Evolutionary conservation across 2,113 vertebrate species (phyloP), one percentile per base, ranked within the genome.

Genomic region (Syngnathus scovelli): DNA sequence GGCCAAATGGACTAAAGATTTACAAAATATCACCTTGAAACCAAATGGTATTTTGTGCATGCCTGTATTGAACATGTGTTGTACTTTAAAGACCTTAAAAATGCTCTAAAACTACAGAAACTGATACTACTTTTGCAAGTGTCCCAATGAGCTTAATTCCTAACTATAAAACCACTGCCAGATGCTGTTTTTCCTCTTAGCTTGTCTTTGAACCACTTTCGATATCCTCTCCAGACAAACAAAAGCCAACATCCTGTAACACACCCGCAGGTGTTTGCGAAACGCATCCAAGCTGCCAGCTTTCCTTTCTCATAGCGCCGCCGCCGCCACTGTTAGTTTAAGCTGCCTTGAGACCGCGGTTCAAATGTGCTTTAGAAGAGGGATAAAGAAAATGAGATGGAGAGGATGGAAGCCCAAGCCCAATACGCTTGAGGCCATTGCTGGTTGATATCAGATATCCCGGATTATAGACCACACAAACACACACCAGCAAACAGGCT

Each of bases 201-300:
- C 43, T 69, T 72, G 67, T 56, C 58, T 58, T 11, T 33, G 3
- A 58, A 60, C 59, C 56, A 62, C 55, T 27, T 33, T 21, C 5
- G 65, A 61, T 68, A 77, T 38, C 61, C 41, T 51, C 78, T 59
- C 51, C 46, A 41, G 67, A 76, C 72, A 73, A 38, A 43, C 62
- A 43, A 46, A 48, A 56, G 70, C 61, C 39, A 69, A 36, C 60
- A 54, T 71, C 6, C 63, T 69, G 61, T 13, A 63, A 43, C 60
- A 61, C 58, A 67, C 68, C 75, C 68, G 77, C 82, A 79, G 85
- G 70, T 82, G 78, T 76, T 79, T 69, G 36, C 59, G 67, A 68
- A 69, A 43, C 61, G 18, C 51, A 59, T 74, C 59, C 60, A 66
- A 81, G 74, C 78, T 81, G 78, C 61, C 59, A 54, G 64, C 61